phyloP scores from a whole-genome alignment of 1,140 invertebrate species.

The Trachymyrmex septentrionalis region DNA sequence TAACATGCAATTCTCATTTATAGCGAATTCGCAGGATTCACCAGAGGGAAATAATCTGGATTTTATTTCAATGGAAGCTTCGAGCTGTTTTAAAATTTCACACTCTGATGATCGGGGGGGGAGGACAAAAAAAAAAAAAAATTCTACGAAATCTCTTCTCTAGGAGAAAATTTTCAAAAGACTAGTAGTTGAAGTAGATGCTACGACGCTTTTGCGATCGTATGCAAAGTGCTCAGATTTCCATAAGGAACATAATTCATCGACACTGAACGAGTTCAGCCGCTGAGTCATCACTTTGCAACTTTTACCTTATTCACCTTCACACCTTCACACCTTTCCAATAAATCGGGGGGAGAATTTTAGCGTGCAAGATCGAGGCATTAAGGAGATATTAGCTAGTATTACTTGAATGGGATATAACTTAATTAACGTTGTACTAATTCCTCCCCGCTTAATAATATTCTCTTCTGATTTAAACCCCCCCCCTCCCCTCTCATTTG shows the following conservation, averaged over 20 bases:
- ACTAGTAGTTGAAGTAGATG: no score
- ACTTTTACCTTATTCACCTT: slow-evolving; percentile 36
- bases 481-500: background rate
- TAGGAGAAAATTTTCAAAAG: background rate
- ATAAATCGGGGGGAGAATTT: slow-evolving; percentile 35
- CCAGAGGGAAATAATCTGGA: background rate
- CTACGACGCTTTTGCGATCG: slow-evolving; percentile 5
- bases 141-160: background rate
- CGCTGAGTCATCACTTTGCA: slow-evolving; percentile 42
- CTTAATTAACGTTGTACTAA: slow-evolving; percentile 34
- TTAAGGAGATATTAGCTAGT: slow-evolving; percentile 16
- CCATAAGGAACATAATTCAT: slow-evolving; percentile 45
- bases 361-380: background rate
- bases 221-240: slow-evolving; percentile 34
- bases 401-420: slow-evolving; percentile 26
- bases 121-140: background rate
- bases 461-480: background rate
- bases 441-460: slow-evolving; percentile 8
- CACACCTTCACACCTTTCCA: background rate
- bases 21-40: background rate
- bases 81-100: background rate
- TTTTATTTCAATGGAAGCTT: slow-evolving; percentile 25
- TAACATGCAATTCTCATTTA: slow-evolving; percentile 43
- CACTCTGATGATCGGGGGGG: background rate
- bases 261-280: slow-evolving; percentile 9